Evolutionary conservation across 2,113 vertebrate genomes (phyloP).

Genomic region (Puma concolor): DNA sequence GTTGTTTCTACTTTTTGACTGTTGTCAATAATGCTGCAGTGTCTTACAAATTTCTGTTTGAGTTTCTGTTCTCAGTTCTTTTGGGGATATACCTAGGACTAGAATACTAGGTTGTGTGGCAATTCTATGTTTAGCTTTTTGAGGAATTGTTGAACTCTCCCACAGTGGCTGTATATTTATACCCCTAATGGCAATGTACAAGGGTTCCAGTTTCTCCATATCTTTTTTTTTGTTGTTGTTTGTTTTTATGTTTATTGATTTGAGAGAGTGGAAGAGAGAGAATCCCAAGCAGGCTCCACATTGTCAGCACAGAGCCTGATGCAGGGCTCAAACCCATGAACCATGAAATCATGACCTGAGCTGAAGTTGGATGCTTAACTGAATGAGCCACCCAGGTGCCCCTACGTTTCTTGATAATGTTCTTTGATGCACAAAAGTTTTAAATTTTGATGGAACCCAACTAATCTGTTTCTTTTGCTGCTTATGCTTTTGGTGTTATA

Average conservation of each 20-base stretch:
- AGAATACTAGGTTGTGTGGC: neutral
- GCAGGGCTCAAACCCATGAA: too few species aligned
- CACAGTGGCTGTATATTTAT: neutral
- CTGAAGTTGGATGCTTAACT: too few species aligned
- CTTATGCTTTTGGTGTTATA: neutral
- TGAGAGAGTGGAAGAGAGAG: too few species aligned
- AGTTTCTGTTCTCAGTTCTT: neutral
- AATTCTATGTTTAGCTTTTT: conserved; percentile 13
- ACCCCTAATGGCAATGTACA: neutral
- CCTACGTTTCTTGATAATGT: neutral
- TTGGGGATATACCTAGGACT: neutral
- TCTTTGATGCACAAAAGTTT: neutral
- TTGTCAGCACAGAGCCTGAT: too few species aligned
- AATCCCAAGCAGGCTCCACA: too few species aligned
- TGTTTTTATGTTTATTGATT: neutral
- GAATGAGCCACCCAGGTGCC: too few species aligned
- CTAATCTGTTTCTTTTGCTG: neutral
- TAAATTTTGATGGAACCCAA: neutral
- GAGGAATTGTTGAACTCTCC: neutral
- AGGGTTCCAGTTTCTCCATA: neutral
- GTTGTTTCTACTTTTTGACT: conserved; percentile 1
- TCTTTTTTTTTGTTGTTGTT: neutral
- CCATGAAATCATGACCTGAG: too few species aligned
- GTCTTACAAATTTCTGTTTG: neutral
- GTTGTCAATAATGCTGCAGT: neutral